Evolutionary conservation across 2,113 vertebrate genomes (phyloP).

Genomic region (Megaptera novaeangliae): DNA sequence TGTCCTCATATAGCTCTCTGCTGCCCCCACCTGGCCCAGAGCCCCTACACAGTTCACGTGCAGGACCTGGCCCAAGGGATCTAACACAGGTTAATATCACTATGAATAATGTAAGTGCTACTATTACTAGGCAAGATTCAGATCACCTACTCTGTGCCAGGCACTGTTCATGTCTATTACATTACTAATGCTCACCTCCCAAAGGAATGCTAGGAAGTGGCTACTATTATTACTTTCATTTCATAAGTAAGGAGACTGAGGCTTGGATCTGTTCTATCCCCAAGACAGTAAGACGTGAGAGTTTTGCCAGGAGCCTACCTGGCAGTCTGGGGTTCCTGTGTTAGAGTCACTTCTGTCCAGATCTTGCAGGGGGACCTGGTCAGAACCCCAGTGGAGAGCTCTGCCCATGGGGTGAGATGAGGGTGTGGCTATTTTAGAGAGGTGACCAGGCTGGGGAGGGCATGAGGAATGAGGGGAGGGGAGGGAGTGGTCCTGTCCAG

Average conservation of each 20-base stretch:
- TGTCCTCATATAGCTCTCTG: constrained; percentile 69
- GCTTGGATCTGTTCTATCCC: background rate
- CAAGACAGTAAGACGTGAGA: background rate
- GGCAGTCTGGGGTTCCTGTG: background rate
- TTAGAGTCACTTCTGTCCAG: background rate
- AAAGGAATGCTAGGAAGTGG: background rate
- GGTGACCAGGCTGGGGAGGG: background rate
- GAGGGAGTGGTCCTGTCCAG: background rate
- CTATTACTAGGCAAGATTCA: background rate
- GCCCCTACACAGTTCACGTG: background rate
- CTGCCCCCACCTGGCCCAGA: constrained; percentile 71
- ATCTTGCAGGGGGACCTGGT: background rate
- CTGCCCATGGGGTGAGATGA: background rate
- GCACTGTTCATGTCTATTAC: background rate
- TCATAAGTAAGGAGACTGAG: background rate
- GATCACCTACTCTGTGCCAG: background rate
- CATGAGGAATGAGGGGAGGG: too few relatives aligned
- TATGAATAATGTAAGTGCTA: background rate
- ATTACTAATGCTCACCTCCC: background rate
- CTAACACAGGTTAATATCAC: background rate
- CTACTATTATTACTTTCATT: background rate
- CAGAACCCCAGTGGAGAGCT: background rate
- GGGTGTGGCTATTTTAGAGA: background rate
- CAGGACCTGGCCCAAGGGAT: background rate
- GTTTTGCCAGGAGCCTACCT: background rate